Percentiles rank a stretch among this genome's conserved stretches.
Conservation (phyloP, 1,140 invertebrate species). For the Procambarus clarkii region DNA sequence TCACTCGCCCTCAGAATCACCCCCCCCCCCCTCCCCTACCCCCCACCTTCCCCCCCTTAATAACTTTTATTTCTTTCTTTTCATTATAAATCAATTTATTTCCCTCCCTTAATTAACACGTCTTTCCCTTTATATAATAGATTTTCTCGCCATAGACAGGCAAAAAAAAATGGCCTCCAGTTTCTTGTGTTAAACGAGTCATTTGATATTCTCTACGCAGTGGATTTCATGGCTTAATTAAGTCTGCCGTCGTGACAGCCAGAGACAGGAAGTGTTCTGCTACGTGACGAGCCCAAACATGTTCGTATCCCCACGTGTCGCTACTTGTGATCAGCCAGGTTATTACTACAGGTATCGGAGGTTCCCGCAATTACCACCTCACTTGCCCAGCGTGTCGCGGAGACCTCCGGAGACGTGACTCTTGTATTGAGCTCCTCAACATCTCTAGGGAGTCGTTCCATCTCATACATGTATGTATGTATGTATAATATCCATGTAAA, state of each 20-base stretch:
- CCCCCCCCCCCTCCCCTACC: not conserved
- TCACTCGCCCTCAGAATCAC: conserved; percentile 42
- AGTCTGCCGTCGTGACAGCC: conserved; percentile 13
- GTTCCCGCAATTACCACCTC: not conserved
- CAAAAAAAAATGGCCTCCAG: too few species aligned
- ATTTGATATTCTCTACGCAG: not conserved
- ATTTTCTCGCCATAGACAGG: too few species aligned
- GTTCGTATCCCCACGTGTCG: not conserved
- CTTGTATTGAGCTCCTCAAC: not conserved
- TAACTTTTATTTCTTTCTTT: not conserved
- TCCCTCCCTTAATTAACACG: not conserved
- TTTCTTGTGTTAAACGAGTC: not conserved
- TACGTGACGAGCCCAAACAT: conserved; percentile 10
- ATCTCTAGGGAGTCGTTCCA: too few species aligned
- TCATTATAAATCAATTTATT: not conserved
- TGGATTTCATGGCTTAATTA: conserved; percentile 36
- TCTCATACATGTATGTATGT: too few species aligned
- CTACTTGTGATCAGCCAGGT: not conserved
- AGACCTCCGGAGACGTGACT: not conserved
- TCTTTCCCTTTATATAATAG: too few species aligned
- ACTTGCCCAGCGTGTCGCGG: not conserved
- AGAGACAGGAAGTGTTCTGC: conserved; percentile 26
- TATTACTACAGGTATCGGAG: not conserved
- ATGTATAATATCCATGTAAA: not conserved
- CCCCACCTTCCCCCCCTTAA: not conserved